These are phyloP conservation scores for Sebastes itinus DNA, from an alignment of 2,797 vertebrate genomes.

Conservation along the genomic window DNA sequence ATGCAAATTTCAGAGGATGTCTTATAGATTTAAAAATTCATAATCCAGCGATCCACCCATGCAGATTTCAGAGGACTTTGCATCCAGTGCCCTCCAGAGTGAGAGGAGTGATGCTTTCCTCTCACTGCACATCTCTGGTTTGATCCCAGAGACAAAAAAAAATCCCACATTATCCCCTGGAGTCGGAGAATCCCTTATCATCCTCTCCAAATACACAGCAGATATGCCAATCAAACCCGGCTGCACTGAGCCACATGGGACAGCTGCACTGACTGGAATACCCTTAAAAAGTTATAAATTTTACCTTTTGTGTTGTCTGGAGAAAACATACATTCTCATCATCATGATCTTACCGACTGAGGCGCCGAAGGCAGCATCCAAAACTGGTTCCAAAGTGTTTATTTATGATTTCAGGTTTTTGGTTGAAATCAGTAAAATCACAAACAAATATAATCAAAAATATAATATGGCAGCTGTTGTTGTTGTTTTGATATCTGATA, in stretches of 20 bases:
- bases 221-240: slow-evolving; percentile 36
- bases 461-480: neutral
- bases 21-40: slow-evolving; percentile 2
- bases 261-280: slow-evolving; percentile 1
- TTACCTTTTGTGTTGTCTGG: neutral
- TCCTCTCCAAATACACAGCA: slow-evolving; percentile 36
- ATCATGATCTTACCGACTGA: neutral
- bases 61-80: slow-evolving; percentile 21
- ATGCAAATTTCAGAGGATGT: slow-evolving; percentile 3
- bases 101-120: neutral
- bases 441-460: neutral
- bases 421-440: neutral
- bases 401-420: neutral
- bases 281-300: slow-evolving; percentile 15
- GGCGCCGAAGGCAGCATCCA: neutral
- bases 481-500: neutral
- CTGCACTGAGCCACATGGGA: slow-evolving; percentile 16
- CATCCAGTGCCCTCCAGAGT: neutral
- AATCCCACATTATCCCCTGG: slow-evolving; percentile 42
- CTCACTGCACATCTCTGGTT: slow-evolving; percentile 1
- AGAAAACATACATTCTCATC: neutral
- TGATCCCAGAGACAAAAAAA: slow-evolving; percentile 45
- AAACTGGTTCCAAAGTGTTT: neutral
- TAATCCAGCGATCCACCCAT: neutral
- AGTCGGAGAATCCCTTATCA: slow-evolving; percentile 41